Percentiles rank a stretch among this genome's conserved stretches.
phyloP scores from a whole-genome alignment of 2,888 invertebrate genomes.

The Anthoptus insignis region DNA sequence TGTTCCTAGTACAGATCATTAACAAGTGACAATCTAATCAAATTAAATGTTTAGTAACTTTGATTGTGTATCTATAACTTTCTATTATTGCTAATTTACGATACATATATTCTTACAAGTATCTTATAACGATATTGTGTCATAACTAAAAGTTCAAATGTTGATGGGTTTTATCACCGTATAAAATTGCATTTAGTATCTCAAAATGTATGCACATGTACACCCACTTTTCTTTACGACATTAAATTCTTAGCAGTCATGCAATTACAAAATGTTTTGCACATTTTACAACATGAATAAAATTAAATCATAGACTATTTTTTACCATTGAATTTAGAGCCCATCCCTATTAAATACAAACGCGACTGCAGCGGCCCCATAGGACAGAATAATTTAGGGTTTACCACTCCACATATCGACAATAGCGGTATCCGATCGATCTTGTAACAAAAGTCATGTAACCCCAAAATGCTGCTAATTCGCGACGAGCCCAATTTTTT shows the following conservation, averaged over 20 bases:
- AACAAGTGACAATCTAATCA: neutral
- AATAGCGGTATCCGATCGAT: slow-evolving; percentile 61
- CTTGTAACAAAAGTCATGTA: slow-evolving; percentile 72
- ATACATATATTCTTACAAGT: too few species aligned
- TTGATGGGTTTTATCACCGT: too few species aligned
- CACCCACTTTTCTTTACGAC: too few species aligned
- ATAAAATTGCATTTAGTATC: too few species aligned
- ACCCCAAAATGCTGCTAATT: slow-evolving; percentile 70
- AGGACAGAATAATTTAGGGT: slow-evolving; percentile 68
- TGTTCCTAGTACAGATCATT: neutral
- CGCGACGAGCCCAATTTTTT: slow-evolving; percentile 51
- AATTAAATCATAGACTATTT: neutral
- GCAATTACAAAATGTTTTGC: too few species aligned
- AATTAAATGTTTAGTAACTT: neutral
- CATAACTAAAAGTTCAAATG: too few species aligned
- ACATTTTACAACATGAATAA: neutral
- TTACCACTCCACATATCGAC: slow-evolving; percentile 65
- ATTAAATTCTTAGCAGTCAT: too few species aligned
- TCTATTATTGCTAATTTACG: too few species aligned
- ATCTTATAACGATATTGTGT: too few species aligned
- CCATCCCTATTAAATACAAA: slow-evolving; percentile 54
- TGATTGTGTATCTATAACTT: neutral
- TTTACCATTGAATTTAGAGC: slow-evolving; percentile 36
- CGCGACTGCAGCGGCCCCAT: slow-evolving; percentile 57
- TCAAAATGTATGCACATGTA: too few species aligned